Evolutionary conservation across 2,888 invertebrate species (phyloP).

Genomic region (Eutolmus rufibarbis): DNA sequence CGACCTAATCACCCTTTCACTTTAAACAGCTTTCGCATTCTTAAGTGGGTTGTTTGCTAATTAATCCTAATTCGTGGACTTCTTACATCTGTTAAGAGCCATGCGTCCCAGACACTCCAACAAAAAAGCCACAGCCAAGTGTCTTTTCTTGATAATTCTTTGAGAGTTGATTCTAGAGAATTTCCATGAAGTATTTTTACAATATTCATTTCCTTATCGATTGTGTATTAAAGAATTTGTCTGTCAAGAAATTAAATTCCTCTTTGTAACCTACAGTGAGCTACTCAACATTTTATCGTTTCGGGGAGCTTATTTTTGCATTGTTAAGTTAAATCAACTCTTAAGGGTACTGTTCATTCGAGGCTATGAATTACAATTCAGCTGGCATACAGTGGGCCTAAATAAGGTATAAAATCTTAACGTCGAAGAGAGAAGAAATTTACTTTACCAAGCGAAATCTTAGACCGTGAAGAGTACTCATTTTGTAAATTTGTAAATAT

Average conservation of each 20-base stretch:
- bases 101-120: not conserved
- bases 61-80: not conserved
- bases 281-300: not conserved
- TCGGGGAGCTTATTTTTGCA: not conserved
- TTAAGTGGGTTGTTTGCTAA: not conserved
- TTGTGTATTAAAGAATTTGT: not conserved
- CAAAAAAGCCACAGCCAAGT: not conserved
- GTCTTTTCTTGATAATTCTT: not conserved
- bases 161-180: not conserved
- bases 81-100: not conserved
- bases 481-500: no score
- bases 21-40: not conserved
- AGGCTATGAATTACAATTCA: not conserved
- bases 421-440: no score
- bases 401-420: no score
- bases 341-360: no score
- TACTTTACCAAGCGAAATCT: no score
- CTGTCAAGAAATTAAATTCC: not conserved
- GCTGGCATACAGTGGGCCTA: not conserved
- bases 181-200: not conserved
- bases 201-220: not conserved
- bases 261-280: not conserved
- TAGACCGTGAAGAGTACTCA: no score
- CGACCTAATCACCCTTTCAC: not conserved
- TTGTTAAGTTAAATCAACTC: not conserved